Conservation (phyloP, 2,888 invertebrate species). For the Ectemnius lituratus region DNA sequence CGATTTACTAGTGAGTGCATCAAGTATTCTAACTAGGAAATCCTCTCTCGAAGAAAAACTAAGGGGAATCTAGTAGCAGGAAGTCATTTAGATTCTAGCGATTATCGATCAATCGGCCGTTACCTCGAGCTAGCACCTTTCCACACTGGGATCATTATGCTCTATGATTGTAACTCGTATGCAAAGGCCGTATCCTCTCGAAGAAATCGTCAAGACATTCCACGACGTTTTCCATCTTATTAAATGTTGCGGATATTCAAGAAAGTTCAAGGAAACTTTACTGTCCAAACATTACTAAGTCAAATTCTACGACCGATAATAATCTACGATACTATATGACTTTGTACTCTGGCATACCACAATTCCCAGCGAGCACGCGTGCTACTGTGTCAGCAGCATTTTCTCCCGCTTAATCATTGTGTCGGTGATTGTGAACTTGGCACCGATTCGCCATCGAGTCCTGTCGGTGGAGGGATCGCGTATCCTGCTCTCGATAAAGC, state of each 20-base stretch:
- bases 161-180: background rate
- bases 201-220: background rate
- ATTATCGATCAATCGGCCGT: conserved; percentile 38
- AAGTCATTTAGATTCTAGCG: conserved; percentile 26
- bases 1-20: background rate
- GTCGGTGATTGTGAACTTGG: conserved; percentile 55
- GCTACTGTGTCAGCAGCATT: conserved; percentile 16
- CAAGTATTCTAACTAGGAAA: conserved; percentile 20
- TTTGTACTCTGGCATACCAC: no score
- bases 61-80: conserved; percentile 39
- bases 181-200: conserved; percentile 2
- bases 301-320: no score
- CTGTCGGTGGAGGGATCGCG: conserved; percentile 34
- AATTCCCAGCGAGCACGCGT: no score
- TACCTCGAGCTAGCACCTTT: background rate
- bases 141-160: conserved; percentile 17
- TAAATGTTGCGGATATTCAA: no score
- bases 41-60: conserved; percentile 27
- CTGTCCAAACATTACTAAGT: no score
- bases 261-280: no score
- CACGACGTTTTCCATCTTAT: no score
- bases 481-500: conserved; percentile 43
- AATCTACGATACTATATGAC: no score
- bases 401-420: conserved; percentile 39
- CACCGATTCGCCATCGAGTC: conserved; percentile 36